These are phyloP conservation scores for Clanis bilineata DNA, from an alignment of 2,888 invertebrate genomes.

Conservation along the genomic window DNA sequence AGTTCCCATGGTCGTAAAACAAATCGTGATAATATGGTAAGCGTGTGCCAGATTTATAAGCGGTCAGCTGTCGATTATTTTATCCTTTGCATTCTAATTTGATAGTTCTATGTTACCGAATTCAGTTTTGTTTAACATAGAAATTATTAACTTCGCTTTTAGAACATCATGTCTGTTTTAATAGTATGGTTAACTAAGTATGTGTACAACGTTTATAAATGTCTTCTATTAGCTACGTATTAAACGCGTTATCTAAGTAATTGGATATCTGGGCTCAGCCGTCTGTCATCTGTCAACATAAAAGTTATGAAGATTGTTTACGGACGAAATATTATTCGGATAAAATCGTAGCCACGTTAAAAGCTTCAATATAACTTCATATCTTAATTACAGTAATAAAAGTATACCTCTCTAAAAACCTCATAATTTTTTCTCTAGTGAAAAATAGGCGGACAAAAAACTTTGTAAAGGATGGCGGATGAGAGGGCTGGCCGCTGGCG, in stretches of 20 bases:
- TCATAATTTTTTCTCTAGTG: slow-evolving; percentile 66
- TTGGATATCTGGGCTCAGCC: not conserved
- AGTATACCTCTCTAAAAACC: slow-evolving; percentile 66
- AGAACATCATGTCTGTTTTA: not conserved
- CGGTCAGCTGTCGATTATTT: slow-evolving; percentile 54
- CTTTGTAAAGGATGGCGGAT: slow-evolving; percentile 57
- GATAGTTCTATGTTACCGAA: slow-evolving; percentile 43
- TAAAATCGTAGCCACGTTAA: slow-evolving; percentile 58
- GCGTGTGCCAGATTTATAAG: slow-evolving; percentile 56
- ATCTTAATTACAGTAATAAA: slow-evolving; percentile 79
- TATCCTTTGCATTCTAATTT: slow-evolving; percentile 62
- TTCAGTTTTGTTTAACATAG: slow-evolving; percentile 39
- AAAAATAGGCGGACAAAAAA: slow-evolving; percentile 69
- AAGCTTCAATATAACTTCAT: slow-evolving; percentile 68
- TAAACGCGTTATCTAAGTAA: slow-evolving; percentile 1
- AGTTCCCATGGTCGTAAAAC: slow-evolving; percentile 59
- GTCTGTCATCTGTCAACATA: slow-evolving; percentile 22
- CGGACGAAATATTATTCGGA: slow-evolving; percentile 43
- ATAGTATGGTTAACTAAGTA: not conserved
- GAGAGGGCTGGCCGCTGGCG: slow-evolving; percentile 44
- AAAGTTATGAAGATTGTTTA: slow-evolving; percentile 44
- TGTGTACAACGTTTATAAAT: not conserved
- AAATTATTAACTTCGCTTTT: not conserved
- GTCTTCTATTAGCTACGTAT: not conserved
- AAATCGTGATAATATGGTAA: slow-evolving; percentile 60